Conservation (phyloP, 1,140 invertebrate genomes). For the Euschistus heros region DNA sequence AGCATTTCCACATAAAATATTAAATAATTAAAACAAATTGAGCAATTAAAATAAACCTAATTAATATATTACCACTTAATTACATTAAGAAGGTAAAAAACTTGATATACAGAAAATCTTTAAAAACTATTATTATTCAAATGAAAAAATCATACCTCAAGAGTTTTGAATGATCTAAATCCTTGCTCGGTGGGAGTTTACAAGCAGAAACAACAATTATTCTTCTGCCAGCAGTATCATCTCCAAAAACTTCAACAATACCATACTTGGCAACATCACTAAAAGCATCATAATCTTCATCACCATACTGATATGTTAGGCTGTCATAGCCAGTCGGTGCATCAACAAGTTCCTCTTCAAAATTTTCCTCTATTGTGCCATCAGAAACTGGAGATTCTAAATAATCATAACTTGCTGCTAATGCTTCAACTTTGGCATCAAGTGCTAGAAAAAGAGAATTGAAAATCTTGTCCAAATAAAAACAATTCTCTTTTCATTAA, state of each 20-base stretch:
- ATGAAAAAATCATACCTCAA: constrained; percentile 49
- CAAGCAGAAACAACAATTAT: constrained; percentile 93
- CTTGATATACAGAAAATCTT: no score
- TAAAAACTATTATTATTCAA: no score
- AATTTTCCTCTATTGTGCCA: constrained; percentile 85
- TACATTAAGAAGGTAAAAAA: no score
- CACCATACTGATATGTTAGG: constrained; percentile 34
- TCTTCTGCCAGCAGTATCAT: constrained; percentile 81
- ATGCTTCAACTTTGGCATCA: constrained; percentile 44
- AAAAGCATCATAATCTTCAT: constrained; percentile 53
- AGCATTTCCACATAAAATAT: no score
- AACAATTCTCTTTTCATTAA: no score
- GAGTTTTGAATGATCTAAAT: constrained; percentile 70
- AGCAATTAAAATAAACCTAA: no score
- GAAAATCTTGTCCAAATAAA: constrained; percentile 21
- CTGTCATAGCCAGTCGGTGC: constrained; percentile 43
- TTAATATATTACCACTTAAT: no score
- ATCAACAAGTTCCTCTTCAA: constrained; percentile 75
- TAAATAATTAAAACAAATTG: no score
- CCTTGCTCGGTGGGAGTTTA: constrained; percentile 76
- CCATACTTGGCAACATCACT: constrained; percentile 69
- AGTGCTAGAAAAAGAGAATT: constrained; percentile 35
- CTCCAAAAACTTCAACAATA: constrained; percentile 82
- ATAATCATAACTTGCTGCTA: constrained; percentile 43
- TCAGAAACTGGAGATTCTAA: constrained; percentile 70